Percentiles rank a stretch among this genome's conserved stretches.
These are phyloP conservation scores for Melanotaenia pygmaea DNA, from an alignment of 2,797 vertebrate genomes.

Conservation along the genomic window DNA sequence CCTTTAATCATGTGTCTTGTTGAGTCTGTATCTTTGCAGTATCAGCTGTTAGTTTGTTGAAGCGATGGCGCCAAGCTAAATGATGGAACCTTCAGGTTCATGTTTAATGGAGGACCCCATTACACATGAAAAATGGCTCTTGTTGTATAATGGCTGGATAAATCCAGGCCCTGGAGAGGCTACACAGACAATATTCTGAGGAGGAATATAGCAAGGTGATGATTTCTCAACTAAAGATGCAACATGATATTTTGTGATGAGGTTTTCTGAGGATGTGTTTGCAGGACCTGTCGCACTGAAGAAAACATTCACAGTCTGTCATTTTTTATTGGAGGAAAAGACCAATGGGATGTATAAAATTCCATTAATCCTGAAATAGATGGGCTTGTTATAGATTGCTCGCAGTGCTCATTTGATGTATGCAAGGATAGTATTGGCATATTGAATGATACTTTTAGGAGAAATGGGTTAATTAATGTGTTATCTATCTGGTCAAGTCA, in stretches of 20 bases:
- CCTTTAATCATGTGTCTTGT: slow-evolving; percentile 24
- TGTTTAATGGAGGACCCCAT: slow-evolving; percentile 76
- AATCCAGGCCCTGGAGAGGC: slow-evolving; percentile 59
- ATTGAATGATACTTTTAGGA: slow-evolving; percentile 34
- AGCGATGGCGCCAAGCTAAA: slow-evolving; percentile 57
- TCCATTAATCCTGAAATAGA: slow-evolving; percentile 47
- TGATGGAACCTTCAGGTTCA: slow-evolving; percentile 59
- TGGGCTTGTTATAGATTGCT: slow-evolving; percentile 47
- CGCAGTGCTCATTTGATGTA: not conserved
- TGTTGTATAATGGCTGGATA: slow-evolving; percentile 56
- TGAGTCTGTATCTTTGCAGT: slow-evolving; percentile 35
- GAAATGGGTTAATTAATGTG: slow-evolving; percentile 27
- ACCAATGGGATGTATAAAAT: slow-evolving; percentile 39
- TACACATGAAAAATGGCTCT: slow-evolving; percentile 72
- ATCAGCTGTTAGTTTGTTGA: slow-evolving; percentile 49
- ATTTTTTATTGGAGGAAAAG: slow-evolving; percentile 33
- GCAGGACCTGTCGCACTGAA: slow-evolving; percentile 24
- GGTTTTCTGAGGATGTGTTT: slow-evolving; percentile 32
- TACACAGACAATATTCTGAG: slow-evolving; percentile 44
- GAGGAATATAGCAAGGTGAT: slow-evolving; percentile 25
- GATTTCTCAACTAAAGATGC: slow-evolving; percentile 58
- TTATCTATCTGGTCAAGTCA: slow-evolving; percentile 24
- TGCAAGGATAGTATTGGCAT: slow-evolving; percentile 30
- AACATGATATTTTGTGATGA: slow-evolving; percentile 36
- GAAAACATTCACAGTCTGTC: slow-evolving; percentile 32